Evolutionary conservation across 2,113 vertebrate species (phyloP).

Genomic region (Stigmatopora argus): DNA sequence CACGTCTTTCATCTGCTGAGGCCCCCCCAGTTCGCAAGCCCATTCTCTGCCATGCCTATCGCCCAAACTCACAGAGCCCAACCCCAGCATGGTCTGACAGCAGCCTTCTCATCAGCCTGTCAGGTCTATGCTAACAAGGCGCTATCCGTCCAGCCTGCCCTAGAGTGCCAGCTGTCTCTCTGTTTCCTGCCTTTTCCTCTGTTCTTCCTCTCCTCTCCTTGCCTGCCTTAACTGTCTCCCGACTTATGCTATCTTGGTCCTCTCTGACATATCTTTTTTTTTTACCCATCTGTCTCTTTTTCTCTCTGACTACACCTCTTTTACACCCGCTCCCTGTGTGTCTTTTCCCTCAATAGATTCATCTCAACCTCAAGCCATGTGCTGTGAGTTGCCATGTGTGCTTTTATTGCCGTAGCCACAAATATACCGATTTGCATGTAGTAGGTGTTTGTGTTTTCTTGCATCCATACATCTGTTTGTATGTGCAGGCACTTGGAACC

Average conservation of each 20-base stretch:
- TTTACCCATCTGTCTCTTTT: slow-evolving; percentile 53
- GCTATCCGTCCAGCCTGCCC: slow-evolving; percentile 73
- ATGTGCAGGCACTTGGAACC: slow-evolving; percentile 50
- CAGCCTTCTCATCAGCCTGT: slow-evolving; percentile 88
- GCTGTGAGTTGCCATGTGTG: slow-evolving; percentile 21
- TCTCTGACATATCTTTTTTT: slow-evolving; percentile 52
- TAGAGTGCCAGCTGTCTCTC: slow-evolving; percentile 74
- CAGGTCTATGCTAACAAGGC: slow-evolving; percentile 94
- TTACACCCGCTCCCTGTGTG: slow-evolving; percentile 25
- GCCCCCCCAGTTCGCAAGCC: slow-evolving; percentile 50
- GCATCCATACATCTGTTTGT: slow-evolving; percentile 33
- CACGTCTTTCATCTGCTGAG: slow-evolving; percentile 57
- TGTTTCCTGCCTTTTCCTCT: slow-evolving; percentile 64
- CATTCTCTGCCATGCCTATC: slow-evolving; percentile 55
- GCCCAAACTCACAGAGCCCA: slow-evolving; percentile 43
- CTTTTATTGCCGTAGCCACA: slow-evolving; percentile 4
- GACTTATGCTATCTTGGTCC: slow-evolving; percentile 34
- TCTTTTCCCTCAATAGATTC: slow-evolving; percentile 47
- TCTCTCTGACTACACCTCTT: slow-evolving; percentile 31
- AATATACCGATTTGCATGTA: slow-evolving; percentile 19
- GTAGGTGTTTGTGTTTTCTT: slow-evolving; percentile 27
- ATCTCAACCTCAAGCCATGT: slow-evolving; percentile 39
- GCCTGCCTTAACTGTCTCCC: slow-evolving; percentile 32
- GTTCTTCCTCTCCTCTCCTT: slow-evolving; percentile 41
- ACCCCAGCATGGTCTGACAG: slow-evolving; percentile 83